phyloP scores from a whole-genome alignment of 2,113 vertebrate species.

The Uropsilus gracilis region DNA sequence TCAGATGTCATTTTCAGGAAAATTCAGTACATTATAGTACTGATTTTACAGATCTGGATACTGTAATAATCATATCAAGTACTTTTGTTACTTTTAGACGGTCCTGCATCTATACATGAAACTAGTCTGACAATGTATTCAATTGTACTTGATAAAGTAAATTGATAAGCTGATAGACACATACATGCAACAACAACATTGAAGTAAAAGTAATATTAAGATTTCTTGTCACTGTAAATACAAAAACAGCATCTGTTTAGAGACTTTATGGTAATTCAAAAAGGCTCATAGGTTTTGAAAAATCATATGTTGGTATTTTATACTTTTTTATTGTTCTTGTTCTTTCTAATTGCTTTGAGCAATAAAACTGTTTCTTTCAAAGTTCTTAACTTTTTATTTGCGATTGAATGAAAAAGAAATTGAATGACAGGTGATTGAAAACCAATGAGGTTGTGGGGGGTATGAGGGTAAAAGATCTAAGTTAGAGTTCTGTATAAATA shows the following conservation, averaged over 20 bases:
- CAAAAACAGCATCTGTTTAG: background rate
- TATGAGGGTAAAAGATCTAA: background rate
- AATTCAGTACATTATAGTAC: background rate
- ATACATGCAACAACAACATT: background rate
- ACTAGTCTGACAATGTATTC: background rate
- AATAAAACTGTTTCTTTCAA: background rate
- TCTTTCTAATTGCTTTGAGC: no score
- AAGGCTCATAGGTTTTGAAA: background rate
- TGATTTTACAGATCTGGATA: background rate
- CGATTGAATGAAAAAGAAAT: background rate
- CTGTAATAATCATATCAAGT: background rate
- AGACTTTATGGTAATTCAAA: background rate
- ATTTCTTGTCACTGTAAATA: background rate
- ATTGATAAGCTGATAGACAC: background rate
- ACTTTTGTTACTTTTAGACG: no score
- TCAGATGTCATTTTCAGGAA: background rate
- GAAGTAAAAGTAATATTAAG: background rate
- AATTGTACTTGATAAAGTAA: background rate
- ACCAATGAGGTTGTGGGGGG: background rate
- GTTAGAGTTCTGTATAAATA: background rate
- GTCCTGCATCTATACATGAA: no score
- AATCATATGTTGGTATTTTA: background rate
- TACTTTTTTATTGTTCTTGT: background rate
- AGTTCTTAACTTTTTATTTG: background rate
- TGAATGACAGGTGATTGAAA: background rate